Conservation (phyloP, 2,888 invertebrate species). For the Dryococelus australis region DNA sequence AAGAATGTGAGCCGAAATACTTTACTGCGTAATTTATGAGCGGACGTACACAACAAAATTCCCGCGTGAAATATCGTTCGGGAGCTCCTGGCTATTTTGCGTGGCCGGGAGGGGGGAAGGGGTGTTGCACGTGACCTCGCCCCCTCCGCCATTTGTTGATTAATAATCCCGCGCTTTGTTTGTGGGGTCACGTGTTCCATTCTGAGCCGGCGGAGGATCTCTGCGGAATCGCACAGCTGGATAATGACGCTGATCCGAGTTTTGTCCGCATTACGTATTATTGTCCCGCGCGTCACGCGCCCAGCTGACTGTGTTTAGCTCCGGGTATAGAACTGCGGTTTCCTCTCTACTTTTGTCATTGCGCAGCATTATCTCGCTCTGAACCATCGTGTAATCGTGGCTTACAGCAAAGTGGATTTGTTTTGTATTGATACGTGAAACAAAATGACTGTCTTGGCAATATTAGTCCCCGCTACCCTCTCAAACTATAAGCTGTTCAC, state of each 20-base stretch:
- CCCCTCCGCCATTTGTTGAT: not conserved
- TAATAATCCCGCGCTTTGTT: not conserved
- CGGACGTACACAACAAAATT: not conserved
- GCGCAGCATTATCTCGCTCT: no score
- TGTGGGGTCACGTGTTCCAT: not conserved
- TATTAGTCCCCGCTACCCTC: no score
- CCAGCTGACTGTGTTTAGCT: no score
- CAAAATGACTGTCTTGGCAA: no score
- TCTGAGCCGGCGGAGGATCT: not conserved
- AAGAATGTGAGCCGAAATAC: not conserved
- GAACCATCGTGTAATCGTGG: no score
- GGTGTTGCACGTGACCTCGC: not conserved
- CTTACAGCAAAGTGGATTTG: no score
- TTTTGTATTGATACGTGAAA: no score
- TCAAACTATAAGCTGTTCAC: no score
- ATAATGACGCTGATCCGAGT: not conserved
- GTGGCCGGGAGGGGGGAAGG: no score
- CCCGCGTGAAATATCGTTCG: not conserved
- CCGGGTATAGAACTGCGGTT: no score
- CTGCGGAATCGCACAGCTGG: not conserved
- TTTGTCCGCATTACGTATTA: not conserved
- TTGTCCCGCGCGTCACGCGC: not conserved
- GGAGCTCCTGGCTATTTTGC: not conserved
- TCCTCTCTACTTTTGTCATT: no score
- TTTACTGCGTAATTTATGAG: not conserved